Percentiles rank a stretch among this genome's conserved stretches.
These are phyloP conservation scores for Dendrolimus pini DNA, from an alignment of 2,888 invertebrate species.

Conservation along the genomic window DNA sequence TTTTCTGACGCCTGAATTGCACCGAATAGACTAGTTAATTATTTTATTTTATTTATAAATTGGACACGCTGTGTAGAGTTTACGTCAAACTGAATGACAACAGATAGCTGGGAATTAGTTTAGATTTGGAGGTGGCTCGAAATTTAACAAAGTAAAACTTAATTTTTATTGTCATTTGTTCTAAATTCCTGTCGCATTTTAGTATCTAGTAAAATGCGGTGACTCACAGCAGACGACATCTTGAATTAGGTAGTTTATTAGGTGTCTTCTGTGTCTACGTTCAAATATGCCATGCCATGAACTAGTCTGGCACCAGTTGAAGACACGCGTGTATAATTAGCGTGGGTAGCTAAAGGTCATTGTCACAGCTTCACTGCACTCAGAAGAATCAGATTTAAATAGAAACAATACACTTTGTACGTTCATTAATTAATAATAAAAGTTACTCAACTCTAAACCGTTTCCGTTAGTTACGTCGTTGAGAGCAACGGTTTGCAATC, in stretches of 20 bases:
- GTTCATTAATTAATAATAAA: too few species aligned
- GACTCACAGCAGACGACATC: neutral
- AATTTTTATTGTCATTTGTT: too few species aligned
- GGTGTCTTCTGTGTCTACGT: slow-evolving; percentile 24
- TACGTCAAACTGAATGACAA: too few species aligned
- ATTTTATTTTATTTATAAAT: too few species aligned
- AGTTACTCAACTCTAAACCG: neutral
- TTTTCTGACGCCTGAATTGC: too few species aligned
- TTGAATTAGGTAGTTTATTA: slow-evolving; percentile 28
- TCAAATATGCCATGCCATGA: slow-evolving; percentile 42
- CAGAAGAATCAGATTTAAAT: slow-evolving; percentile 44
- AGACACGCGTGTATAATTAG: slow-evolving; percentile 65
- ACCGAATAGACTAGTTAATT: too few species aligned
- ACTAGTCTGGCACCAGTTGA: slow-evolving; percentile 51
- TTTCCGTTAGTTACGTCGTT: neutral
- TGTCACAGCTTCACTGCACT: slow-evolving; percentile 59
- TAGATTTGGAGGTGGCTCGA: too few species aligned
- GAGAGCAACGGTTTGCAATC: neutral
- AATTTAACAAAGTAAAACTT: too few species aligned
- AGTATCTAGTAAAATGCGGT: too few species aligned
- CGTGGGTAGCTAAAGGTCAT: slow-evolving; percentile 72
- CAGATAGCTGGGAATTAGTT: too few species aligned
- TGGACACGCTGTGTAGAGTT: too few species aligned
- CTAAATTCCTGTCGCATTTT: too few species aligned
- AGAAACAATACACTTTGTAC: neutral